Base-by-base conservation (phyloP, 1,140 invertebrate species). In the Zaprionus africanus region DNA sequence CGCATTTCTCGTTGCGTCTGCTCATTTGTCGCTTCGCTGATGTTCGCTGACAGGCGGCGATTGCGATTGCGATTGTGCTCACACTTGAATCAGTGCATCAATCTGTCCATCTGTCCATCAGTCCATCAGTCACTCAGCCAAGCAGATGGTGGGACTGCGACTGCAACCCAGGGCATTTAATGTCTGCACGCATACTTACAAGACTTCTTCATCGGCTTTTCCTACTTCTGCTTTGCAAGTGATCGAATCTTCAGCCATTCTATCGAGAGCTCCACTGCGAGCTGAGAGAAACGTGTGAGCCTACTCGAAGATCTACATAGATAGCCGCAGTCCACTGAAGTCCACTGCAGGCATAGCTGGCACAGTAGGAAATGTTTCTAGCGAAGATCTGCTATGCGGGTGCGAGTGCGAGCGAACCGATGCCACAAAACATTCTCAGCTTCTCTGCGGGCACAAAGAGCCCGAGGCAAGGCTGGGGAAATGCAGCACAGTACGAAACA, bases 1-100 rank as follows among this genome's bases (percentile, higher is more conserved):
- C 74, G 74, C 60, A 76, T 76, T 76, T 70, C 74, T 72, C 54
- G 66, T 69, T 58, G 59, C 57, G 67, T 77, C 81, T 87, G 79
- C 84, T 83, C 80, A 87, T 87, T 87, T 87, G 83, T 87, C 83
- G 83, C 83, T 87, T 88, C 80, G 78, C 69, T 87, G 72, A 75
- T 75, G 69, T 61, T 73, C 69, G 74, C 74, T 76, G 68, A 73
- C 74, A 76, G 69, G 53, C 74, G 66, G 53, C 53, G 38, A 70
- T 63, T 70, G 66, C 51, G 57, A 58, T 57, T 78, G 46, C 41
- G 53, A 63, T 70, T 73, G 53, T 57, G 74, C 74, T 72, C 74
- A 65, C 74, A 72, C 74, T 76, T 65, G 74, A 76, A 76, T 60
- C 74, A 73, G 69, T 73, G 36, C 74, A 72, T 65, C 68, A 72